Percentiles rank a stretch among this genome's conserved stretches.
phyloP scores from a whole-genome alignment of 2,888 invertebrate species.

The Oscheius sp. region DNA sequence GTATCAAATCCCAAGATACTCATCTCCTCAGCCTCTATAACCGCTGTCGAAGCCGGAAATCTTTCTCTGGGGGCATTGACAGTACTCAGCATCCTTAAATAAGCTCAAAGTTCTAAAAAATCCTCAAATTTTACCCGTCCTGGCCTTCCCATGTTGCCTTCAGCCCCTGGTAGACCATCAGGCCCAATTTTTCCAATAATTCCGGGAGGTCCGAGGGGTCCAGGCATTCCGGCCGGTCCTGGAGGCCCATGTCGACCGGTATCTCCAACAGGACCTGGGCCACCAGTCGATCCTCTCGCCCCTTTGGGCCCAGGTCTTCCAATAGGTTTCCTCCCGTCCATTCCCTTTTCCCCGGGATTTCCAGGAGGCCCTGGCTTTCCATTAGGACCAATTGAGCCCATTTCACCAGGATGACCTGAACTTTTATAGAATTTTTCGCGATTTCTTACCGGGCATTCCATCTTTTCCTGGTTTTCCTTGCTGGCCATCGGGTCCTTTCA shows the following conservation, averaged over 20 bases:
- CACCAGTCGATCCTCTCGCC: constrained; percentile 33
- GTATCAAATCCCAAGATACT: not conserved
- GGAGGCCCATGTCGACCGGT: constrained; percentile 43
- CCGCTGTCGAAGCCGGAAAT: not conserved
- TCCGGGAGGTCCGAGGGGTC: constrained; percentile 51
- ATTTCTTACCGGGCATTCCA: constrained; percentile 57
- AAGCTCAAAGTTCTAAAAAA: not conserved
- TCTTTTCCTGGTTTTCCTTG: constrained; percentile 49
- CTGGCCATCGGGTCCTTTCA: constrained; percentile 52
- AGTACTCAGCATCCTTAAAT: constrained; percentile 32
- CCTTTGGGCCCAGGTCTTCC: constrained; percentile 55
- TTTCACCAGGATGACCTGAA: constrained; percentile 52
- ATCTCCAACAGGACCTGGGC: not conserved
- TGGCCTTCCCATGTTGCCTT: constrained; percentile 49
- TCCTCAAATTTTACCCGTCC: constrained; percentile 40
- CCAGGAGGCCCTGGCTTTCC: constrained; percentile 51
- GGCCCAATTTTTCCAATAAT: constrained; percentile 43
- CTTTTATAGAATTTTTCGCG: no score
- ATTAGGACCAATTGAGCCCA: constrained; percentile 47
- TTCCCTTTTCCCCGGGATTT: constrained; percentile 52
- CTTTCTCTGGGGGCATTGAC: constrained; percentile 20
- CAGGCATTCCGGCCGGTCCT: constrained; percentile 35
- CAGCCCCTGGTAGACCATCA: constrained; percentile 47
- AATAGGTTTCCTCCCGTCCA: constrained; percentile 49
- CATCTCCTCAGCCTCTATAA: not conserved